Evolutionary conservation across 1,140 invertebrate genomes (phyloP).

Genomic region (Mercenaria mercenaria): DNA sequence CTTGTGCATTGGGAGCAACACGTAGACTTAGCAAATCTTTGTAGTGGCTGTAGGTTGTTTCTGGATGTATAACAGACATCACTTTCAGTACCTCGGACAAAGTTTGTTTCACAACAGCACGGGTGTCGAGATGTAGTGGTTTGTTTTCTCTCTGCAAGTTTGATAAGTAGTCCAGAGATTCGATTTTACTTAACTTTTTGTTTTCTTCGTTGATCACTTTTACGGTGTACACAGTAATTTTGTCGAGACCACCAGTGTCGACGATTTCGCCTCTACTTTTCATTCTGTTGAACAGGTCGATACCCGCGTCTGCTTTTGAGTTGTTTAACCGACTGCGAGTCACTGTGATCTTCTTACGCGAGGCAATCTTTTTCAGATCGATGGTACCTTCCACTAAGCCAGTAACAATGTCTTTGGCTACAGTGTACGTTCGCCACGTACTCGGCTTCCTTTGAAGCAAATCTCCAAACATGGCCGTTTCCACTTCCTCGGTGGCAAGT

Average conservation of each 20-base stretch:
- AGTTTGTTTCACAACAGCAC: no score
- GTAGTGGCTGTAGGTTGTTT: no score
- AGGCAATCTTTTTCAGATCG: neutral
- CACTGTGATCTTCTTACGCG: neutral
- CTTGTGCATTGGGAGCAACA: neutral
- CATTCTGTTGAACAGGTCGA: slow-evolving; percentile 29
- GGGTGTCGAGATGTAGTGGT: no score
- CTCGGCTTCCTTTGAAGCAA: slow-evolving; percentile 5
- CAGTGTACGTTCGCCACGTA: neutral
- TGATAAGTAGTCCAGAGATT: no score
- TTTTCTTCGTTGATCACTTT: neutral
- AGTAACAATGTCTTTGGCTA: neutral
- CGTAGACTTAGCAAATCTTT: neutral
- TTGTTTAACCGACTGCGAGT: neutral
- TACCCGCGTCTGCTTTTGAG: neutral
- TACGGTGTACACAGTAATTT: neutral
- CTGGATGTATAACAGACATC: neutral
- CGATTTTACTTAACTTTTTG: neutral
- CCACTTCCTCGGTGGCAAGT: neutral
- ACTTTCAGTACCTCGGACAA: no score
- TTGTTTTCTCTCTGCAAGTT: neutral
- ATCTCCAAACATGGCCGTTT: neutral
- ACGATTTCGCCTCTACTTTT: slow-evolving; percentile 20
- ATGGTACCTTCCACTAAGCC: neutral
- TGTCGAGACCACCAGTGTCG: slow-evolving; percentile 20